phyloP scores from a whole-genome alignment of 2,888 invertebrate genomes.

The Busseola fusca region DNA sequence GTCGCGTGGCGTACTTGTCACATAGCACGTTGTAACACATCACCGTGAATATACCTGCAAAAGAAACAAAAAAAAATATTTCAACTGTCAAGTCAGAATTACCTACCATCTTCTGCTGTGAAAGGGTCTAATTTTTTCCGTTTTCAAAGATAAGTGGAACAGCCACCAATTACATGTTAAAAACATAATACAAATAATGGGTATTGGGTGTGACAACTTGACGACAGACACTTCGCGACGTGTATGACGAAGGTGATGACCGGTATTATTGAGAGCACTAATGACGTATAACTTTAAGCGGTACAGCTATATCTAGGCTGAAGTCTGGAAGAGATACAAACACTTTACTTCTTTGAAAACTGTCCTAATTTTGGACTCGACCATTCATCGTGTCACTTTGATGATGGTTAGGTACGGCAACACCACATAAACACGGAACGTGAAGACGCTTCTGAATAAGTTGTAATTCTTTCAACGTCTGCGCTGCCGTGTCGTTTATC shows the following conservation, averaged over 20 bases:
- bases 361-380: slow-evolving; percentile 17
- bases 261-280: slow-evolving; percentile 5
- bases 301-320: background rate
- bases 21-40: slow-evolving; percentile 99
- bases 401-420: slow-evolving; percentile 23
- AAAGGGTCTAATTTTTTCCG: slow-evolving; percentile 7
- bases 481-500: slow-evolving; percentile 65
- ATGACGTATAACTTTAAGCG: slow-evolving; percentile 27
- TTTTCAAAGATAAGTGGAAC: slow-evolving; percentile 10
- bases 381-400: slow-evolving; percentile 26
- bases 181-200: slow-evolving; percentile 27
- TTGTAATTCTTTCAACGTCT: slow-evolving; percentile 63
- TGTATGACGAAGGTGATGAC: slow-evolving; percentile 3
- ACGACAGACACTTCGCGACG: slow-evolving; percentile 9
- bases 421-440: slow-evolving; percentile 54
- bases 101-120: background rate
- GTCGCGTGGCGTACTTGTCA: slow-evolving; percentile 99
- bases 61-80: slow-evolving; percentile 10
- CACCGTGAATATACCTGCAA: slow-evolving; percentile 97
- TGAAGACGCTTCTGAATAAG: slow-evolving; percentile 54
- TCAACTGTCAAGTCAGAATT: slow-evolving; percentile 6
- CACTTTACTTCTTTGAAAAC: slow-evolving; percentile 8
- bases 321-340: slow-evolving; percentile 11
- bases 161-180: slow-evolving; percentile 11
- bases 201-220: slow-evolving; percentile 15